Conservation (phyloP, 2,888 invertebrate genomes). For the Dastarcus helophoroides region DNA sequence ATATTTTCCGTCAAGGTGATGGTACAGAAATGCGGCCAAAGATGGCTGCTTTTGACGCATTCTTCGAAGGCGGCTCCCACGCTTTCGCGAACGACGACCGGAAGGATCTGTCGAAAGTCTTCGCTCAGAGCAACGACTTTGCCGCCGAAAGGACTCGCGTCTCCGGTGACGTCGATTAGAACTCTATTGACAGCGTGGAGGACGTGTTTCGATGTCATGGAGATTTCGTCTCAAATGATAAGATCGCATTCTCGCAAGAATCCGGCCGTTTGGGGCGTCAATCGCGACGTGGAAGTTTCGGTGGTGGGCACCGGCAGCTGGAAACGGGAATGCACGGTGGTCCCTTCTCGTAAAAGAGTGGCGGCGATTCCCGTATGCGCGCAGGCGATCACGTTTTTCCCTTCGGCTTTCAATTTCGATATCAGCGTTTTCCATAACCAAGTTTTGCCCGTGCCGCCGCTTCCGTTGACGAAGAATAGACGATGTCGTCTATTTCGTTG, state of each 20-base stretch:
- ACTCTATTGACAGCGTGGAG: constrained; percentile 2
- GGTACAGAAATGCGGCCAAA: constrained; percentile 3
- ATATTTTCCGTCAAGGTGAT: constrained; percentile 2
- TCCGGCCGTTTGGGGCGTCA: constrained; percentile 1
- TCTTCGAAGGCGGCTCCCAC: background rate
- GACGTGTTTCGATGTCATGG: constrained; percentile 2
- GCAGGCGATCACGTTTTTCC: constrained; percentile 9
- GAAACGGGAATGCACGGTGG: constrained; percentile 6
- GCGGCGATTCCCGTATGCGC: constrained; percentile 5
- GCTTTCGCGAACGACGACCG: constrained; percentile 1
- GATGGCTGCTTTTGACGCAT: constrained; percentile 3
- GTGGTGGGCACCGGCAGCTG: constrained; percentile 2
- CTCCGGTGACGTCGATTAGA: constrained; percentile 3
- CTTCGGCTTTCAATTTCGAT: background rate
- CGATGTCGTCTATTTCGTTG: too few species aligned
- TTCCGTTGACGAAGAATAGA: too few species aligned
- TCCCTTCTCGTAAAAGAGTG: constrained; percentile 4
- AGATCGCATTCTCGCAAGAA: background rate
- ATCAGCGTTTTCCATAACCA: constrained; percentile 23
- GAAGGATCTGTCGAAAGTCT: constrained; percentile 6
- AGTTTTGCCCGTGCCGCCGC: constrained; percentile 34
- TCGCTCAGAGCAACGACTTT: constrained; percentile 4
- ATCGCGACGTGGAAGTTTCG: background rate
- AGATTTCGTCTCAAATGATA: constrained; percentile 6
- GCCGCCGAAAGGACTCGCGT: constrained; percentile 6